Evolutionary conservation across 1,140 invertebrate genomes (phyloP), one percentile per base, ranked within the genome.

Genomic region (Littorina saxatilis): DNA sequence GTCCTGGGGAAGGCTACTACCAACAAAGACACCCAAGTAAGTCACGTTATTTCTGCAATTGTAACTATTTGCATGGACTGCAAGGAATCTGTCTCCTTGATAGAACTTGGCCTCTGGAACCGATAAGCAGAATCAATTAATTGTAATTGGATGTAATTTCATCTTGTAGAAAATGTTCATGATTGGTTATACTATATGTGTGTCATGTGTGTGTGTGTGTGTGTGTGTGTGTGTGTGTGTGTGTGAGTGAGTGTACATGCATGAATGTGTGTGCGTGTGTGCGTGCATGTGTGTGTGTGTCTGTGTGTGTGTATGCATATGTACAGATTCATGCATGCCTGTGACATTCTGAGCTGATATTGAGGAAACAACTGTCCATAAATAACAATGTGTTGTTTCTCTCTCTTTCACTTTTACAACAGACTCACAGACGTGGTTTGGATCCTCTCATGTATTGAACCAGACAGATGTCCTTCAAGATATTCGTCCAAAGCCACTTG

Each of bases 371-470:
- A n/a, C n/a, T n/a, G n/a, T n/a, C n/a, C n/a, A n/a, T n/a, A n/a
- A 47, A 47, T 5, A 47, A 47, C 43, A 47, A 47, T 47, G 5
- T n/a, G 5, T 47, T 47, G 43, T 13, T 68, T 68, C 63, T 27
- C 68, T 39, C 2, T 40, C 37, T 9, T 40, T 15, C 40, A 11
- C 5, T 77, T 79, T 61, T 50, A 70, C 68, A 85, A 35, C 79
- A 92, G 91, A 90, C 85, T 84, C 87, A 40, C 87, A 83, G n/a
- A 91, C 91, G 9, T 92, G 91, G 91, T 91, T 91, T 82, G 87
- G 87, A 37, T 90, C 91, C 37, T 84, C 81, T 17, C 84, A 88
- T 20, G 87, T 87, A 4, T 81, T 92, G 50, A 92, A 92, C 79
- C 80, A 87, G 78, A 90, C 88, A 2, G 84, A 87, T 23, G 82